Percentiles rank a stretch among this genome's conserved stretches.
Conservation (phyloP, 1,140 invertebrate genomes). For the Aethina tumida region DNA sequence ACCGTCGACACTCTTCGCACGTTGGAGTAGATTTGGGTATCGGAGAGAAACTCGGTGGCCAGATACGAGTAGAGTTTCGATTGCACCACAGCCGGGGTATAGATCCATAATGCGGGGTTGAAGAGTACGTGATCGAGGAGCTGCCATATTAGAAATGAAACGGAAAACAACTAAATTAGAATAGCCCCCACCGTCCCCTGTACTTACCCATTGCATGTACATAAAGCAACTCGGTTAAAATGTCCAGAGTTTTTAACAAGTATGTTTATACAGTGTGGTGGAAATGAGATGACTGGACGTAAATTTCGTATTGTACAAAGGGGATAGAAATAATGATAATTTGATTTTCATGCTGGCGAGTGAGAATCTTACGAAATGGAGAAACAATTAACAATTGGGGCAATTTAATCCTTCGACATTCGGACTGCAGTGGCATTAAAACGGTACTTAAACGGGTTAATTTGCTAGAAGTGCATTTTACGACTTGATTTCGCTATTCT, state of each 20-base stretch:
- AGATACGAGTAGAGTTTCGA: conserved; percentile 93
- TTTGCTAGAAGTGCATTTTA: too few relatives aligned
- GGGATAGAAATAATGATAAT: conserved; percentile 2
- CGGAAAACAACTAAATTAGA: conserved; percentile 63
- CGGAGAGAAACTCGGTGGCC: conserved; percentile 93
- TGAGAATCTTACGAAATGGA: too few relatives aligned
- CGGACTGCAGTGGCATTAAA: too few relatives aligned
- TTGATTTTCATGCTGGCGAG: too few relatives aligned
- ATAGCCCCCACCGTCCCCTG: conserved; percentile 48
- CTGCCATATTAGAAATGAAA: conserved; percentile 77
- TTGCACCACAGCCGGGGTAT: conserved; percentile 93
- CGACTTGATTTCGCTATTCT: too few relatives aligned
- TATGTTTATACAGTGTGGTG: conserved; percentile 1
- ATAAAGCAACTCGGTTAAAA: neutral
- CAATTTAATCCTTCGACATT: too few relatives aligned
- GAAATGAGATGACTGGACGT: too few relatives aligned
- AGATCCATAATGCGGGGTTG: conserved; percentile 98
- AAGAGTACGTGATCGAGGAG: conserved; percentile 97
- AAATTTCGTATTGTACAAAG: conserved; percentile 1
- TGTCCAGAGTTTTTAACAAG: neutral
- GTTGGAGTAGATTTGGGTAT: conserved; percentile 96
- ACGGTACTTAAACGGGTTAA: too few relatives aligned
- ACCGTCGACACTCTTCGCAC: conserved; percentile 94
- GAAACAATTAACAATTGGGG: too few relatives aligned
- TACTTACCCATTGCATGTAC: conserved; percentile 39